phyloP scores from a whole-genome alignment of 1,140 invertebrate species.

The Tetraneura akinire region DNA sequence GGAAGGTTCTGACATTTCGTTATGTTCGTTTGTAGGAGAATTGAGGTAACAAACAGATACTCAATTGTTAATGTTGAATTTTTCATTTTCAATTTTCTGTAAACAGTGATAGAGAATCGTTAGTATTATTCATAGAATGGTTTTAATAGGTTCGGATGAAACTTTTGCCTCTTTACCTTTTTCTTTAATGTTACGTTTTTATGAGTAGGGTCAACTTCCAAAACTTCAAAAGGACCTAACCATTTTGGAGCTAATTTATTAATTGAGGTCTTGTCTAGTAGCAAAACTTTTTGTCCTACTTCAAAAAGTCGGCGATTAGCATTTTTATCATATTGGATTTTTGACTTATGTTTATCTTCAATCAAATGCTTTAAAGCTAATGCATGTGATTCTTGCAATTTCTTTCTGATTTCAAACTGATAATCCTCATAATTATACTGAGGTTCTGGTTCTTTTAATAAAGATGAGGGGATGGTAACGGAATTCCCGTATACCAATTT shows the following conservation, averaged over 20 bases:
- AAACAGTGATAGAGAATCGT: background rate
- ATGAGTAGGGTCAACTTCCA: background rate
- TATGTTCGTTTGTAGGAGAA: background rate
- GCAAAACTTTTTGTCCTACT: background rate
- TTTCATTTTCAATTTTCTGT: constrained; percentile 1
- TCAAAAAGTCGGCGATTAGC: background rate
- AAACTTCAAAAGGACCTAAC: background rate
- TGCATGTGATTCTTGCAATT: constrained; percentile 56
- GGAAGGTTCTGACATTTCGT: background rate
- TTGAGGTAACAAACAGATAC: background rate
- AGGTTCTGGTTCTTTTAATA: background rate
- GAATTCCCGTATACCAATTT: constrained; percentile 45
- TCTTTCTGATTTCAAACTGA: constrained; percentile 42
- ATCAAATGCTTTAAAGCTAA: constrained; percentile 56
- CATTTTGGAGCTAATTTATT: constrained; percentile 2
- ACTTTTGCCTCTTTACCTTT: background rate
- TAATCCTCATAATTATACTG: constrained; percentile 28
- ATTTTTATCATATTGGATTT: constrained; percentile 56
- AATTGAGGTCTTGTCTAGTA: background rate
- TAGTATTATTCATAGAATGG: background rate
- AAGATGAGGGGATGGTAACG: background rate
- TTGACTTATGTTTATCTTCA: constrained; percentile 55
- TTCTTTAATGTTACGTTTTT: background rate
- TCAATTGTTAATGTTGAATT: background rate
- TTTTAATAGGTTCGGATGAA: background rate